A percentile compares a stretch with the other conserved stretches of the same genome.
These are phyloP conservation scores for Eurystomus glaucurus DNA, from an alignment of 2,797 vertebrate species.

Conservation along the genomic window DNA sequence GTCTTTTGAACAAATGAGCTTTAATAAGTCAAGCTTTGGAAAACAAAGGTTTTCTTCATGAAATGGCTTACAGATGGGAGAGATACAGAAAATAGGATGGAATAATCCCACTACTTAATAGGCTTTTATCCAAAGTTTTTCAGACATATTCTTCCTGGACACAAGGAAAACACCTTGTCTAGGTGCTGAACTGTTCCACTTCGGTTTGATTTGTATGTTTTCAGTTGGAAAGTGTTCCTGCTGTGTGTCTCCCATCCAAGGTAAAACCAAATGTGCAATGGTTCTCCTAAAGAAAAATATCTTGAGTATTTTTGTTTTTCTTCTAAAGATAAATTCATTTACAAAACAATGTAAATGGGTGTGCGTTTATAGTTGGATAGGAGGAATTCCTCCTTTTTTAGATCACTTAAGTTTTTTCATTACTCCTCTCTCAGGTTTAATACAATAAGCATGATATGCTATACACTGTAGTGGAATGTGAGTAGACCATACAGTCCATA, in stretches of 20 bases:
- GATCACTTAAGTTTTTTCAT: neutral
- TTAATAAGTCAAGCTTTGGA: constrained; percentile 8
- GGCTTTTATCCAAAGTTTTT: neutral
- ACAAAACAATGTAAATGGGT: constrained; percentile 60
- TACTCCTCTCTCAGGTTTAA: neutral
- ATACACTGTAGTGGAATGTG: neutral
- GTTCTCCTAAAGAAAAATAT: constrained; percentile 32
- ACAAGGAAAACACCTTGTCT: neutral
- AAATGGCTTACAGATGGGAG: constrained; percentile 27
- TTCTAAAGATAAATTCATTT: constrained; percentile 53
- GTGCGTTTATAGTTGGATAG: constrained; percentile 34
- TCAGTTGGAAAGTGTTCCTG: neutral
- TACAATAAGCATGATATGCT: constrained; percentile 19
- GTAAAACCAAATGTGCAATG: constrained; percentile 21
- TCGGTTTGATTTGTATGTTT: neutral
- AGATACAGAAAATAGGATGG: neutral
- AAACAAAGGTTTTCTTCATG: constrained; percentile 44
- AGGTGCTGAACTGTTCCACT: neutral
- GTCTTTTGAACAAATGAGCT: constrained; percentile 52
- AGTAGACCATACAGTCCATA: neutral
- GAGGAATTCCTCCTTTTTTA: neutral
- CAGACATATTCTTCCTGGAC: neutral
- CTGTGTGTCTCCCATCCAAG: neutral
- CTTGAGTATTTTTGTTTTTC: constrained; percentile 45
- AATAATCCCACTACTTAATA: neutral